Evolutionary conservation across 2,797 vertebrate genomes (phyloP).

Genomic region (Cynodonichthys magdalenae): DNA sequence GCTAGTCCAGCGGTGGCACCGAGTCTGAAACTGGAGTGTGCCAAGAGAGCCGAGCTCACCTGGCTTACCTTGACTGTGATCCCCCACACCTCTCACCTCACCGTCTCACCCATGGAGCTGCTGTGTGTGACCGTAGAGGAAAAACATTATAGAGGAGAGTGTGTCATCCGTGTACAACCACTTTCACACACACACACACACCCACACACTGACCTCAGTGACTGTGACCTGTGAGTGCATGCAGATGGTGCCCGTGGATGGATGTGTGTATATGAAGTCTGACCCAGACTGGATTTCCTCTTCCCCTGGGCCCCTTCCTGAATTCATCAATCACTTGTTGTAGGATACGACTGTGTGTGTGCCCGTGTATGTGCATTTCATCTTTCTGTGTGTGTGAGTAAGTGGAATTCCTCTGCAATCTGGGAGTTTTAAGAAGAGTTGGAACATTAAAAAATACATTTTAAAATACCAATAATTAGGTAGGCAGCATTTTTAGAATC

Average conservation of each 20-base stretch:
- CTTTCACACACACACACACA: slow-evolving; percentile 21
- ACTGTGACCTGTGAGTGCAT: slow-evolving; percentile 59
- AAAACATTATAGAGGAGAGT: slow-evolving; percentile 48
- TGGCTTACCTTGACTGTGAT: slow-evolving; percentile 46
- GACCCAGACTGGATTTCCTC: slow-evolving; percentile 79
- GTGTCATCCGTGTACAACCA: slow-evolving; percentile 35
- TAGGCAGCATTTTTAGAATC: too few relatives aligned
- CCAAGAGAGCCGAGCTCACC: slow-evolving; percentile 13
- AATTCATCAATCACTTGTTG: slow-evolving; percentile 75
- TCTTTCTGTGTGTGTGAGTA: slow-evolving; percentile 1
- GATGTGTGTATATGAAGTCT: slow-evolving; percentile 61
- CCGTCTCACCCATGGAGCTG: slow-evolving; percentile 5
- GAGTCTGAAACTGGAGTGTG: slow-evolving; percentile 39
- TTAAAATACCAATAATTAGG: not conserved
- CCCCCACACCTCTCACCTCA: not conserved
- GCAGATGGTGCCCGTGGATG: slow-evolving; percentile 67
- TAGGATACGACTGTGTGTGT: slow-evolving; percentile 28
- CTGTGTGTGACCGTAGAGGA: slow-evolving; percentile 30
- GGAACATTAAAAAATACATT: not conserved
- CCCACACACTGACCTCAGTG: slow-evolving; percentile 14
- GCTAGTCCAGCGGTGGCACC: slow-evolving; percentile 48
- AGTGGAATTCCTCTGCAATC: not conserved
- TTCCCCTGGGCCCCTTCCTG: slow-evolving; percentile 73
- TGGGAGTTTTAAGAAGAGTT: slow-evolving; percentile 3
- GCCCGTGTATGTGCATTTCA: slow-evolving; percentile 9